Base-by-base conservation (phyloP, 2,888 invertebrate genomes). In the Netelia inedita region DNA sequence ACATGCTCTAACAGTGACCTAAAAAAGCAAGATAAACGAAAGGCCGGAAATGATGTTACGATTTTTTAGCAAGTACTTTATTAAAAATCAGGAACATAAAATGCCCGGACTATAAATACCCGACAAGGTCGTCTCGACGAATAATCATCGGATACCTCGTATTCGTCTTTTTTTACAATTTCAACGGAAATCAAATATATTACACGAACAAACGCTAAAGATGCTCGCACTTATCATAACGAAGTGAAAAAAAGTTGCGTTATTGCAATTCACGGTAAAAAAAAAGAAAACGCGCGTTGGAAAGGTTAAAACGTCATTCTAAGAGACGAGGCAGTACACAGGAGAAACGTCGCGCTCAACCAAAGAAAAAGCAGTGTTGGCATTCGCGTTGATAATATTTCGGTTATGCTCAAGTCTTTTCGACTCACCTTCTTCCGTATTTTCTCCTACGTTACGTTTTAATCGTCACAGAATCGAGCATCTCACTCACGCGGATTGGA, bases 281-380 rank as follows among this genome's bases (percentile, higher is more conserved):
- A 35, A 35, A 35, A 35, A 35, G 3, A 35, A 79, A 88, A 84
- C 87, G 83, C 83, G 86, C 80, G 88, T 87, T 76, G 83, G 79
- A 89, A 90, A 92, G 92, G 92, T 92, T 92, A 92, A 92, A 92
- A 91, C 90, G 91, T 91, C 91, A 92, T 86, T 82, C 82, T 74
- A 28, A 57, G 46, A 69, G 72, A 66, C 79, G 80, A 84, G 61
- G 53, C 72, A 23, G 14, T 35, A 28, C 66, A 50, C 55, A 55
- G 21, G 76, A 53, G 79, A 75, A 82, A 85, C 82, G 79, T 85
- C 82, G 82, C 23, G 71, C 74, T 21, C 53, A 21, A 46, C 16
- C 9, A 19, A 57, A 10, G 57, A 46, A 61, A 35, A 11, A 8
- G 53, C 65, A n/a, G 2, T n/a, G 28, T n/a, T 10, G 35, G 35